Percentiles rank a stretch among this genome's conserved stretches.
These are phyloP conservation scores for Cervus canadensis DNA, from an alignment of 2,113 vertebrate species.

Conservation along the genomic window DNA sequence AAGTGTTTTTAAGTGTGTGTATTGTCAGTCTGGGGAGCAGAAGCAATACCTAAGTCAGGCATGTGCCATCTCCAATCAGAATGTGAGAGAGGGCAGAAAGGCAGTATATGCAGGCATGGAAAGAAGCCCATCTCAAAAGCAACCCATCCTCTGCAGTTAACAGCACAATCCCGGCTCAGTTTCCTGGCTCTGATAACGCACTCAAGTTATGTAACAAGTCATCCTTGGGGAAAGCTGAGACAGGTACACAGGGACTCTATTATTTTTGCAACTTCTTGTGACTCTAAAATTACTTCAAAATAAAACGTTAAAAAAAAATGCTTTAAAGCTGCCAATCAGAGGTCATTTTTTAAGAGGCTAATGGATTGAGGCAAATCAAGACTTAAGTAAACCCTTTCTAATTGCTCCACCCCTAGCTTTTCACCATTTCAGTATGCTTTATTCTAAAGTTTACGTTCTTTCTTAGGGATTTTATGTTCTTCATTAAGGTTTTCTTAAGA, in stretches of 20 bases:
- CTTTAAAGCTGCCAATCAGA: neutral
- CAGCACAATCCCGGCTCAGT: rapidly evolving
- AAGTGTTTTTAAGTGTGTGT: neutral
- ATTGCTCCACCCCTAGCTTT: neutral
- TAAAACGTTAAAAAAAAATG: neutral
- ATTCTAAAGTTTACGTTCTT: slow-evolving; percentile 13
- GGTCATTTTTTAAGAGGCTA: neutral
- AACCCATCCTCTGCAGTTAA: neutral
- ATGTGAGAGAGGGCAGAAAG: neutral
- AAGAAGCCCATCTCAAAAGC: neutral
- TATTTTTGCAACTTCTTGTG: slow-evolving; percentile 3
- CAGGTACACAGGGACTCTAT: neutral
- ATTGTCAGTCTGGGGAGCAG: neutral
- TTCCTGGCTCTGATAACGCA: neutral
- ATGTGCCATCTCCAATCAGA: neutral
- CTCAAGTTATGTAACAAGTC: neutral
- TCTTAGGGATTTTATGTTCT: slow-evolving; percentile 3
- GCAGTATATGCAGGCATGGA: neutral
- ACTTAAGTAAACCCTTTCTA: neutral
- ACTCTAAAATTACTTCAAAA: slow-evolving; percentile 23
- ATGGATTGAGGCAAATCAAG: neutral
- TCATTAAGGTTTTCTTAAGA: slow-evolving; percentile 11
- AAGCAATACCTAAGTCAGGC: neutral
- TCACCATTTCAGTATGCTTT: slow-evolving; percentile 17
- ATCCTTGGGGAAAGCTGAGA: neutral